phyloP scores from a whole-genome alignment of 2,113 vertebrate genomes.

The Chloropsis hardwickii region DNA sequence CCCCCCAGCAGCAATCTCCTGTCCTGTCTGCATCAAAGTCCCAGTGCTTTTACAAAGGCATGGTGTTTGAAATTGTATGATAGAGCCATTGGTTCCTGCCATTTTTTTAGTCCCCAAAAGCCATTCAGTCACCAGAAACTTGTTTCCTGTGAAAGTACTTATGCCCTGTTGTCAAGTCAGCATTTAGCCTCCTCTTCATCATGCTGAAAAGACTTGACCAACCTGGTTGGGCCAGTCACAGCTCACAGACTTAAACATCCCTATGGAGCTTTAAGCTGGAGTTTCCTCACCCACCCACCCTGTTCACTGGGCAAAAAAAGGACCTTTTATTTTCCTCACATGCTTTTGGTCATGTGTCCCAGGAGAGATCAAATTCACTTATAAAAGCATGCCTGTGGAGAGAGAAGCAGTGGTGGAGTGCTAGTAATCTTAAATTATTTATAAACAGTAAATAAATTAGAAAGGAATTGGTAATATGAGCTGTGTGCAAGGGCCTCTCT shows the following conservation, averaged over 20 bases:
- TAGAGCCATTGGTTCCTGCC: background rate
- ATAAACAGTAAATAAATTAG: conserved; percentile 59
- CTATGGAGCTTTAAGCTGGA: background rate
- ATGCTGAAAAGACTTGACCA: background rate
- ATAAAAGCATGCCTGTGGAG: background rate
- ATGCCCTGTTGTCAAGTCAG: background rate
- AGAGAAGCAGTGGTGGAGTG: background rate
- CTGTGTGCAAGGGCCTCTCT: background rate
- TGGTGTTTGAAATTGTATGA: background rate
- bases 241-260: background rate
- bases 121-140: background rate
- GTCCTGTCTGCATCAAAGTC: background rate
- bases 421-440: conserved; percentile 55
- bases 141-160: background rate
- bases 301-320: background rate
- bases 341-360: background rate
- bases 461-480: conserved; percentile 27
- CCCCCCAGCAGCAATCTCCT: background rate
- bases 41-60: background rate
- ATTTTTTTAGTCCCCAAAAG: background rate
- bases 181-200: background rate
- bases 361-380: conserved; percentile 43
- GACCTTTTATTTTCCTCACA: background rate
- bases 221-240: background rate
- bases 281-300: background rate